A percentile compares a stretch with the other conserved stretches of the same genome.
Conservation (phyloP, 1,140 invertebrate genomes). For the Halesus radiatus region DNA sequence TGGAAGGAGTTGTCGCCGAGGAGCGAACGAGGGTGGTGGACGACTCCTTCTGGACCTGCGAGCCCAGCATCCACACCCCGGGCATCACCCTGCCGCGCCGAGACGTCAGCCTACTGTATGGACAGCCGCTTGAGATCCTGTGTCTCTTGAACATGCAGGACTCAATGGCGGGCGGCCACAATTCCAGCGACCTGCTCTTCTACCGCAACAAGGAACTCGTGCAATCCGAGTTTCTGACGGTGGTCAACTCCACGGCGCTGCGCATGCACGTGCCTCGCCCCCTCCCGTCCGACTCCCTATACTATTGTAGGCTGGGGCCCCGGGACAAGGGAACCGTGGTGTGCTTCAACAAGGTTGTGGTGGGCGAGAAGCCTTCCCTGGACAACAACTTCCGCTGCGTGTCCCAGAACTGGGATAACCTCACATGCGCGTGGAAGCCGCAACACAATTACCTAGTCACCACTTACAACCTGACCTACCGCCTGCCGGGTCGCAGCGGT, state of each 20-base stretch:
- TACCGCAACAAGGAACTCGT: constrained; percentile 38
- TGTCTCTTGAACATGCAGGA: constrained; percentile 31
- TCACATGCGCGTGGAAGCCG: constrained; percentile 76
- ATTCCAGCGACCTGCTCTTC: constrained; percentile 43
- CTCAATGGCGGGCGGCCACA: background rate
- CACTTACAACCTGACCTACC: constrained; percentile 71
- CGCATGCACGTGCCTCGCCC: constrained; percentile 32
- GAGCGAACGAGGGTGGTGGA: background rate
- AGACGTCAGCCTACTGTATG: constrained; percentile 43
- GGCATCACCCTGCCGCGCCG: constrained; percentile 42
- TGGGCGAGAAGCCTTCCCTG: constrained; percentile 66
- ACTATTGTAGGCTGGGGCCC: constrained; percentile 42
- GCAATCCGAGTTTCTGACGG: constrained; percentile 18
- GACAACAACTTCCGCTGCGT: constrained; percentile 76
- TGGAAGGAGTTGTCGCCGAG: background rate
- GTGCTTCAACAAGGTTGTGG: constrained; percentile 61
- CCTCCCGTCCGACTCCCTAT: constrained; percentile 39
- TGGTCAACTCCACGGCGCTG: constrained; percentile 39
- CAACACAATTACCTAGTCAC: constrained; percentile 70
- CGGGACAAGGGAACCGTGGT: background rate
- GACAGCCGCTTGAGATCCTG: constrained; percentile 36
- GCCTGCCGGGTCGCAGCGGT: constrained; percentile 61
- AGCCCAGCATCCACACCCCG: constrained; percentile 2
- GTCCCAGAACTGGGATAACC: constrained; percentile 76
- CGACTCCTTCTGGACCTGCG: background rate